Conservation (phyloP, 2,888 invertebrate species). For the Linhomoeus sp. region DNA sequence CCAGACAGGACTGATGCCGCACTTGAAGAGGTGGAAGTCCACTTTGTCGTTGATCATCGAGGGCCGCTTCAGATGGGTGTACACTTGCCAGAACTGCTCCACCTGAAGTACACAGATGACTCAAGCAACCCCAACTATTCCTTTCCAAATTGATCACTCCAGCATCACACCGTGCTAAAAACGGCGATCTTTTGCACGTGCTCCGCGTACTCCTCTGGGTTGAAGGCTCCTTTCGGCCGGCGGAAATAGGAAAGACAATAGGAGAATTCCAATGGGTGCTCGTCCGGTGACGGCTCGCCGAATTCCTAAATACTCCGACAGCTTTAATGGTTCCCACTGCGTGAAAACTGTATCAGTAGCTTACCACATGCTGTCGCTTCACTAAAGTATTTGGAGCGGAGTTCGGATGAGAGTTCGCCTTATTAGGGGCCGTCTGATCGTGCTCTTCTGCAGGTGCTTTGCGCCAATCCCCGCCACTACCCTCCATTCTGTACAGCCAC, state of each 20-base stretch:
- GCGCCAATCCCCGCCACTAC: no score
- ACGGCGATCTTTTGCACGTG: constrained; percentile 5
- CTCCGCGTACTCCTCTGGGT: constrained; percentile 16
- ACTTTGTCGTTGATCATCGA: constrained; percentile 68
- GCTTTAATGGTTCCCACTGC: no score
- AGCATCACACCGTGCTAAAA: constrained; percentile 2
- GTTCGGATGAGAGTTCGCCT: no score
- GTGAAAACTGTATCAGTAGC: no score
- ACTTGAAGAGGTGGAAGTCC: constrained; percentile 88
- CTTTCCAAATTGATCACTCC: neutral
- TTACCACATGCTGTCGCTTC: no score
- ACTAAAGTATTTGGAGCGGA: no score
- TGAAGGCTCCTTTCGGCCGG: constrained; percentile 21
- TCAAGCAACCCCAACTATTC: neutral
- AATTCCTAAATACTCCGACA: constrained; percentile 1
- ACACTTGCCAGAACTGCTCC: constrained; percentile 93
- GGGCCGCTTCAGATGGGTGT: constrained; percentile 72
- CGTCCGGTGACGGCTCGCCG: constrained; percentile 2
- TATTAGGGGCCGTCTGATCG: no score
- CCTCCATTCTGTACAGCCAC: no score
- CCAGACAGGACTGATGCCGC: constrained; percentile 98
- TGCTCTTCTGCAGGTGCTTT: no score
- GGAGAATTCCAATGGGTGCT: constrained; percentile 19
- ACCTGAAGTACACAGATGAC: constrained; percentile 35
- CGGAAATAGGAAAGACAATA: constrained; percentile 22